Conservation (phyloP, 2,113 vertebrate species). For the Eolophus roseicapilla region DNA sequence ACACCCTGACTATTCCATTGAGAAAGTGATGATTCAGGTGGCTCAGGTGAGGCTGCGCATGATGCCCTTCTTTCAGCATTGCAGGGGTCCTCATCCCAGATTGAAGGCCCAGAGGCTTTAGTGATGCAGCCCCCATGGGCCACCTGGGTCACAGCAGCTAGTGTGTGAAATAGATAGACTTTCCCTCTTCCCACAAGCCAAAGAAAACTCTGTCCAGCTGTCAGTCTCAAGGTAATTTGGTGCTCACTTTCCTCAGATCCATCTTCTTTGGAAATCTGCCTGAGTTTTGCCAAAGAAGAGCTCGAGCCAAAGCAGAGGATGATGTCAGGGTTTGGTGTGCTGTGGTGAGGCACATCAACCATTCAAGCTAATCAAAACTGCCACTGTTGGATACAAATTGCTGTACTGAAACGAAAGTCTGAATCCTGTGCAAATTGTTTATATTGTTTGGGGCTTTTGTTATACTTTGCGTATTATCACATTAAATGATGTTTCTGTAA, state of each 20-base stretch:
- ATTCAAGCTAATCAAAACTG: neutral
- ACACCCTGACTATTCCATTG: rapidly evolving
- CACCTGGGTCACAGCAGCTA: neutral
- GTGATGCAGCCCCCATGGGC: neutral
- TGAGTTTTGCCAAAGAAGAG: neutral
- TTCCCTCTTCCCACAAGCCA: neutral
- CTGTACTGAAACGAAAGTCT: neutral
- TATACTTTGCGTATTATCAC: neutral
- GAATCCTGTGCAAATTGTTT: neutral
- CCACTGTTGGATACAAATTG: neutral
- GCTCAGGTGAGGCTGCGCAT: neutral
- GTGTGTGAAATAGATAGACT: neutral
- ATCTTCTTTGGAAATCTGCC: neutral
- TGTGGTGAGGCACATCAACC: rapidly evolving
- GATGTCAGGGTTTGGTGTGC: neutral
- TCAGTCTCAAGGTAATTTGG: rapidly evolving
- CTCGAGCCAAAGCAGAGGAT: neutral
- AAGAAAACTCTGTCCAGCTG: neutral
- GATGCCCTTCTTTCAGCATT: neutral
- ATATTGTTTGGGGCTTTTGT: conserved; percentile 14
- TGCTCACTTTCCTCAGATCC: neutral
- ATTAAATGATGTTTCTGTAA: conserved; percentile 34
- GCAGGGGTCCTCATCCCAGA: neutral
- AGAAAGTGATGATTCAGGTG: neutral
- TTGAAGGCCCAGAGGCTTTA: neutral